Percentiles rank a stretch among this genome's conserved stretches.
Evolutionary conservation across 30 jellyfish, hydroid and myxozoan genomes (phyloP).

Genomic region (Haliclystus octoradiatus): DNA sequence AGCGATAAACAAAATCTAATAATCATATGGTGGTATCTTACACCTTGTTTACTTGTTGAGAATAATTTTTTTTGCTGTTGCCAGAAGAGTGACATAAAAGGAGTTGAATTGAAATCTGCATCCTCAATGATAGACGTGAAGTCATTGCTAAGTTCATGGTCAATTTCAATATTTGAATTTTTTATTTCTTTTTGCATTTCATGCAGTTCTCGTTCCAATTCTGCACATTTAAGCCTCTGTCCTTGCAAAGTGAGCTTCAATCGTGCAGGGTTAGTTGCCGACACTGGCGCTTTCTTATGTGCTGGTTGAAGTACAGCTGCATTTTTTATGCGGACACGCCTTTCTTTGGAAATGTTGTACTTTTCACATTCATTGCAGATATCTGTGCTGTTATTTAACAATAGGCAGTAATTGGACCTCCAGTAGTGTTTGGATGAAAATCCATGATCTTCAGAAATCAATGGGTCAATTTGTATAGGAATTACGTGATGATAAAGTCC

Average conservation of each 20-base stretch:
- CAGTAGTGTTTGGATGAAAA: constrained; percentile 1
- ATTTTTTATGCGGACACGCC: not conserved
- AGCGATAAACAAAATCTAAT: constrained; percentile 29
- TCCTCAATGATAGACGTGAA: constrained; percentile 5
- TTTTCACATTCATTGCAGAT: not conserved
- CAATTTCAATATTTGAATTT: constrained; percentile 15
- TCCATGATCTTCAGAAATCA: constrained; percentile 3
- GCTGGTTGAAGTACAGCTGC: constrained; percentile 19
- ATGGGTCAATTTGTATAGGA: not conserved
- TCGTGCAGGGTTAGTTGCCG: constrained; percentile 17
- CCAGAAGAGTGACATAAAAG: constrained; percentile 20
- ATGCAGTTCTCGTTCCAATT: constrained; percentile 10
- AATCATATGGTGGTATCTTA: constrained; percentile 16
- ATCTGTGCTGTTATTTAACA: not conserved
- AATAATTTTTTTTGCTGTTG: constrained; percentile 25
- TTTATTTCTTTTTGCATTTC: constrained; percentile 15
- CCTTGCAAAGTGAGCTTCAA: constrained; percentile 20
- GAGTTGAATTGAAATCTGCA: constrained; percentile 13
- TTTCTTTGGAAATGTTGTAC: constrained; percentile 1
- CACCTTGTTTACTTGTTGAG: constrained; percentile 11
- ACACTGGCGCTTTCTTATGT: constrained; percentile 24
- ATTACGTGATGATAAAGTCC: constrained; percentile 1
- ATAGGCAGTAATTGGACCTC: constrained; percentile 2
- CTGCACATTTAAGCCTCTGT: constrained; percentile 19
- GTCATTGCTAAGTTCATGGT: constrained; percentile 28